These are phyloP conservation scores for Zosterops borbonicus DNA, from an alignment of 2,113 vertebrate genomes.

Conservation along the genomic window DNA sequence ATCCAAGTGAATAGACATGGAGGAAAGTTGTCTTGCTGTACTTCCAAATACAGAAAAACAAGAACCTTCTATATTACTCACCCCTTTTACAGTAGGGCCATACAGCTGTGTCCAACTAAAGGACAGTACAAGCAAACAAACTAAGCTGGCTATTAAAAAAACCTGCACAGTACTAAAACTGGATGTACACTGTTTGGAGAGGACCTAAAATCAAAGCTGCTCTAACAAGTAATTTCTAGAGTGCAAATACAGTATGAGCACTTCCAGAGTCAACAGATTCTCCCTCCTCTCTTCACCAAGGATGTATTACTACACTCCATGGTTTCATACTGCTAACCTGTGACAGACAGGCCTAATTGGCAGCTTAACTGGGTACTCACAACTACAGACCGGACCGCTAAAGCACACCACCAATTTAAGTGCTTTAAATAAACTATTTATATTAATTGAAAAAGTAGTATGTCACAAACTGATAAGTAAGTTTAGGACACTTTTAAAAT, in stretches of 20 bases:
- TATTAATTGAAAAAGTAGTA: not conserved
- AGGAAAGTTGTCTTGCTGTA: not conserved
- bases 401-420: not conserved
- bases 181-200: not conserved
- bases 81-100: not conserved
- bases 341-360: not conserved
- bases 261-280: not conserved
- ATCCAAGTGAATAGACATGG: not conserved
- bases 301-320: not conserved
- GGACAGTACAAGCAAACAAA: not conserved
- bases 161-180: not conserved
- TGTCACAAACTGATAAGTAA: not conserved
- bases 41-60: not conserved
- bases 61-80: not conserved
- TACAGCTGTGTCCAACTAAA: not conserved
- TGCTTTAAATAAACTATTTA: not conserved
- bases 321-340: not conserved
- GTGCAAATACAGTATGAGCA: not conserved
- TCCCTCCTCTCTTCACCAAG: not conserved
- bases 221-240: not conserved
- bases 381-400: not conserved
- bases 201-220: not conserved
- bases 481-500: not conserved
- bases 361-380: not conserved
- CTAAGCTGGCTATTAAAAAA: not conserved